Evolutionary conservation across 2,888 invertebrate genomes (phyloP).

Genomic region (Phyto melanocephala): DNA sequence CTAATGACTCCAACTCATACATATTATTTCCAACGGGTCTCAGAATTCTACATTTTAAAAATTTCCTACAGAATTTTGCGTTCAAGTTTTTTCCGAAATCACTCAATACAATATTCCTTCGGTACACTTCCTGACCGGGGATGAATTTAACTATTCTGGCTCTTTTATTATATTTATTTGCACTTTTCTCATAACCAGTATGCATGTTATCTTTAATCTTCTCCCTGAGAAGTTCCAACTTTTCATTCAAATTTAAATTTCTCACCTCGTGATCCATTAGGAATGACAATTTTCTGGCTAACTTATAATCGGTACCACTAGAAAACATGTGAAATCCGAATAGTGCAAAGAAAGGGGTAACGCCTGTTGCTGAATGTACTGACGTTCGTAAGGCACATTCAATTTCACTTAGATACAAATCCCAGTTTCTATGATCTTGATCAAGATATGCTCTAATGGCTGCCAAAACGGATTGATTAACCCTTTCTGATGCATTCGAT

Average conservation of each 20-base stretch:
- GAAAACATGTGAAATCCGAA: background rate
- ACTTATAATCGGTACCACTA: background rate
- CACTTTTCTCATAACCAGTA: background rate
- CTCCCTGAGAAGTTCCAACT: background rate
- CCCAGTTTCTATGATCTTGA: slow-evolving; percentile 54
- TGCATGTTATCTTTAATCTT: background rate
- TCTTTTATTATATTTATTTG: background rate
- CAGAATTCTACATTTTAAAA: background rate
- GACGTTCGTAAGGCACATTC: slow-evolving; percentile 43
- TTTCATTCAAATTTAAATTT: background rate
- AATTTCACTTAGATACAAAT: slow-evolving; percentile 38
- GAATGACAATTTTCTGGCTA: background rate
- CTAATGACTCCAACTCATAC: slow-evolving; percentile 14
- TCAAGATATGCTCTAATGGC: slow-evolving; percentile 64
- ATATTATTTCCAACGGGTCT: background rate
- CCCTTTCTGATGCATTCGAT: slow-evolving; percentile 71
- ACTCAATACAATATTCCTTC: slow-evolving; percentile 11
- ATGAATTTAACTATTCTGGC: background rate
- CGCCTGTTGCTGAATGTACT: background rate
- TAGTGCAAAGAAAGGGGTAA: background rate
- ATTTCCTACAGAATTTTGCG: slow-evolving; percentile 9
- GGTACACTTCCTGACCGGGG: slow-evolving; percentile 16
- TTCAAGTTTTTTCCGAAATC: slow-evolving; percentile 7
- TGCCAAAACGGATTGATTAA: slow-evolving; percentile 70
- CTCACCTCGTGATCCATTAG: background rate